Conservation (phyloP, 2,888 invertebrate genomes). For the Synergus gifuensis region DNA sequence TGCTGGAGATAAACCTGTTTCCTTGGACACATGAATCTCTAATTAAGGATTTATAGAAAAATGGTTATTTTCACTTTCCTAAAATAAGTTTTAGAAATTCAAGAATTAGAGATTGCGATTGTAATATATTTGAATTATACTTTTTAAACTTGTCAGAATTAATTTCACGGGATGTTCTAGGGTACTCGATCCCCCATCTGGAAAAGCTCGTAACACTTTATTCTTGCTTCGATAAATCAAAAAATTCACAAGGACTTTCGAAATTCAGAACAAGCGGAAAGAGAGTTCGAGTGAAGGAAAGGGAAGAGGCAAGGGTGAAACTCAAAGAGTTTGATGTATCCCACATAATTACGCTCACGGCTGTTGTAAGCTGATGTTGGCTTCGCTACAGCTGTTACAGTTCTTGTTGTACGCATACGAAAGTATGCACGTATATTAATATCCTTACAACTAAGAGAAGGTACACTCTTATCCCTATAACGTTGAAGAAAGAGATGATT, state of each 20-base stretch:
- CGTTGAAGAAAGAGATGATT: background rate
- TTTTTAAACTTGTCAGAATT: background rate
- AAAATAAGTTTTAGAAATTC: too few relatives aligned
- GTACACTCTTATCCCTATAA: background rate
- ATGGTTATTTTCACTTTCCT: too few relatives aligned
- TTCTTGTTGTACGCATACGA: conserved; percentile 59
- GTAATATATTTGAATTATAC: background rate
- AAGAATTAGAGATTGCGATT: too few relatives aligned
- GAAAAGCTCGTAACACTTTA: conserved; percentile 22
- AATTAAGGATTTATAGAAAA: too few relatives aligned
- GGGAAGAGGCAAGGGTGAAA: conserved; percentile 38
- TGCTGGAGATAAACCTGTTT: background rate
- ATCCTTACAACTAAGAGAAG: background rate
- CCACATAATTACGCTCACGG: conserved; percentile 70
- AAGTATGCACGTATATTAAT: conserved; percentile 58
- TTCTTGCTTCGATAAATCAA: conserved; percentile 19
- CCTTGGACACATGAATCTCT: too few relatives aligned
- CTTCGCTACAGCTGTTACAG: conserved; percentile 66
- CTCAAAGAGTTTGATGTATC: conserved; percentile 66
- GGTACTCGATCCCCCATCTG: background rate
- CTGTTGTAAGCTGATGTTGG: conserved; percentile 53
- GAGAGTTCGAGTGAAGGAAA: conserved; percentile 18
- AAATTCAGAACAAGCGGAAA: conserved; percentile 12
- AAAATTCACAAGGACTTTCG: conserved; percentile 22
- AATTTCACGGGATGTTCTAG: background rate